phyloP scores from a whole-genome alignment of 2,113 vertebrate genomes.

The Bufo bufo region DNA sequence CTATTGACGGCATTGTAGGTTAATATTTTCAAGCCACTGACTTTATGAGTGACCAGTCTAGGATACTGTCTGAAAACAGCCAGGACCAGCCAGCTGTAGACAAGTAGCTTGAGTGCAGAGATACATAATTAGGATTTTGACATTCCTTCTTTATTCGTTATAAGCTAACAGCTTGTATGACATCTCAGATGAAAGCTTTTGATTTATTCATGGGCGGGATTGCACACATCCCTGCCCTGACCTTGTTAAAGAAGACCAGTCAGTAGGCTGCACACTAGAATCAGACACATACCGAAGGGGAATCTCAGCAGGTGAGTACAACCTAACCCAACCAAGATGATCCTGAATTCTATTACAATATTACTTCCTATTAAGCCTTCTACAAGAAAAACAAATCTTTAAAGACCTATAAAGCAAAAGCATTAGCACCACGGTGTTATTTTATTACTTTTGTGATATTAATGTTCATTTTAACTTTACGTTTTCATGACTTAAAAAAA shows the following conservation, averaged over 20 bases:
- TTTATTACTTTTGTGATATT: neutral
- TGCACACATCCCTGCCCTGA: slow-evolving; percentile 11
- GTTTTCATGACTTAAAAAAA: neutral
- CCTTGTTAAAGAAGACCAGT: slow-evolving; percentile 10
- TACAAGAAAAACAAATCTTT: too few relatives aligned
- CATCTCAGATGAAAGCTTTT: slow-evolving; percentile 11
- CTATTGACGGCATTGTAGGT: slow-evolving; percentile 2
- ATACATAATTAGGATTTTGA: slow-evolving; percentile 2
- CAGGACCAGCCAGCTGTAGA: slow-evolving; percentile 14
- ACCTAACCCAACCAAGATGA: neutral
- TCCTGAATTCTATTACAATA: neutral
- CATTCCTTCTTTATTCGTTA: neutral
- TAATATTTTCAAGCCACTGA: slow-evolving; percentile 29
- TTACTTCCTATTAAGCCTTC: neutral
- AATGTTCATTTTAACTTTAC: neutral
- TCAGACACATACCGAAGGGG: neutral
- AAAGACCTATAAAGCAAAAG: too few relatives aligned
- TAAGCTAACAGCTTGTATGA: slow-evolving; percentile 40
- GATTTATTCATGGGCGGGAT: slow-evolving; percentile 33
- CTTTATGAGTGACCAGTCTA: neutral
- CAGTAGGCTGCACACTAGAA: neutral
- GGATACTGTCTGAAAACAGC: neutral
- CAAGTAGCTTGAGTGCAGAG: neutral
- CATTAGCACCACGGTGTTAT: too few relatives aligned
- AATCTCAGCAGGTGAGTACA: slow-evolving; percentile 23